Evolutionary conservation across 2,113 vertebrate genomes (phyloP).

Genomic region (Xiphias gladius): DNA sequence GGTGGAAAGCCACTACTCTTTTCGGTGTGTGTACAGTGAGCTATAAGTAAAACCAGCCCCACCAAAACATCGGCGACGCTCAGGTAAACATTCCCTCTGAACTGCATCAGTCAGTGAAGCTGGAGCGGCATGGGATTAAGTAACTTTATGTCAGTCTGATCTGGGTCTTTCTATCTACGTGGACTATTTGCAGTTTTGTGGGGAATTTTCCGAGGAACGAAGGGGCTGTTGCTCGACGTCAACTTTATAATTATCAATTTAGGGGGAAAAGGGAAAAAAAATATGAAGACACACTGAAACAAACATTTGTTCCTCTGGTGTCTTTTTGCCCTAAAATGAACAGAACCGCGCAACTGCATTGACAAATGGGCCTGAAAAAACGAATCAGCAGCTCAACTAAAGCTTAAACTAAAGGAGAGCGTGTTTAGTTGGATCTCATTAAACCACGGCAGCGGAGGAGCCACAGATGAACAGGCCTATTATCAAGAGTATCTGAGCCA

Average conservation of each 20-base stretch:
- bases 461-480: slow-evolving; percentile 18
- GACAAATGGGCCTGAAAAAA: neutral
- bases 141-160: neutral
- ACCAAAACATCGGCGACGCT: neutral
- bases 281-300: fast-evolving
- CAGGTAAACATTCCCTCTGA: neutral
- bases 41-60: neutral
- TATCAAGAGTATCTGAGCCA: slow-evolving; percentile 6
- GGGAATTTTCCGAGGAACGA: neutral
- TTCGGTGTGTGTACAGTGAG: neutral
- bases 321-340: neutral
- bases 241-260: neutral
- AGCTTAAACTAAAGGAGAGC: neutral
- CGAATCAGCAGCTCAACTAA: neutral
- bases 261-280: neutral
- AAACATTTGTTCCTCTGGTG: neutral
- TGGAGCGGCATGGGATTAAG: neutral
- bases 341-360: neutral
- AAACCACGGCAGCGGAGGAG: neutral
- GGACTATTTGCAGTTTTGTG: neutral
- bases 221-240: neutral
- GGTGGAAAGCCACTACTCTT: neutral
- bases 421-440: neutral
- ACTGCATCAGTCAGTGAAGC: neutral
- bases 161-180: neutral